A percentile compares a stretch with the other conserved stretches of the same genome.
Evolutionary conservation across 1,140 invertebrate genomes (phyloP).

Genomic region (Formica selysi): DNA sequence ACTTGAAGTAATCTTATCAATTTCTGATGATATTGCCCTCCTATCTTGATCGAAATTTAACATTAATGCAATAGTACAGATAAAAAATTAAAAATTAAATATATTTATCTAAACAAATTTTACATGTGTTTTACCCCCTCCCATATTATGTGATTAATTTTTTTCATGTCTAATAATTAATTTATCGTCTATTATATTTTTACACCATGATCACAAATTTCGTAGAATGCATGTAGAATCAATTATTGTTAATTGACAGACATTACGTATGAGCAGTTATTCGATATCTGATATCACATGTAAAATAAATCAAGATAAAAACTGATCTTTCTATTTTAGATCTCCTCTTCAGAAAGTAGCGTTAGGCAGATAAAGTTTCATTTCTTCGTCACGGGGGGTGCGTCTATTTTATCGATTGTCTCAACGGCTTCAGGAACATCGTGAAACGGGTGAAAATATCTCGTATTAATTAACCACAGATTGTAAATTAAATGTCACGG

Average conservation of each 20-base stretch:
- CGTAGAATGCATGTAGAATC: background rate
- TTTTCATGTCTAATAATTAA: background rate
- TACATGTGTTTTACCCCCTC: background rate
- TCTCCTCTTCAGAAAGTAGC: background rate
- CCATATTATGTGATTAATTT: background rate
- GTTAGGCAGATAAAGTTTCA: background rate
- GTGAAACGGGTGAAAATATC: constrained; percentile 52
- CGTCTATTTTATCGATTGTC: constrained; percentile 4
- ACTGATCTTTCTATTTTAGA: background rate
- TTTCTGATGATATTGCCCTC: constrained; percentile 3
- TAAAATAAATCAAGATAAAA: background rate
- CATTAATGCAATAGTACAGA: constrained; percentile 4
- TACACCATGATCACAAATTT: constrained; percentile 3
- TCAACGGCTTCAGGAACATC: background rate
- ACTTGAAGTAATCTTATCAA: background rate
- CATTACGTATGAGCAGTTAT: background rate
- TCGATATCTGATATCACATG: background rate
- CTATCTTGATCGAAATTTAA: background rate
- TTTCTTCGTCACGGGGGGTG: background rate
- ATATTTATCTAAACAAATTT: background rate
- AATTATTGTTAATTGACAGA: constrained; percentile 22
- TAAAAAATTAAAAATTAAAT: background rate
- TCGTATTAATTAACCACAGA: constrained; percentile 47
- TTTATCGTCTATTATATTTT: background rate
- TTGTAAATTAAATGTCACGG: constrained; percentile 29